A percentile compares a stretch with the other conserved stretches of the same genome.
These are phyloP conservation scores for Yasuhikotakia modesta DNA, from an alignment of 2,797 vertebrate genomes.

Conservation along the genomic window DNA sequence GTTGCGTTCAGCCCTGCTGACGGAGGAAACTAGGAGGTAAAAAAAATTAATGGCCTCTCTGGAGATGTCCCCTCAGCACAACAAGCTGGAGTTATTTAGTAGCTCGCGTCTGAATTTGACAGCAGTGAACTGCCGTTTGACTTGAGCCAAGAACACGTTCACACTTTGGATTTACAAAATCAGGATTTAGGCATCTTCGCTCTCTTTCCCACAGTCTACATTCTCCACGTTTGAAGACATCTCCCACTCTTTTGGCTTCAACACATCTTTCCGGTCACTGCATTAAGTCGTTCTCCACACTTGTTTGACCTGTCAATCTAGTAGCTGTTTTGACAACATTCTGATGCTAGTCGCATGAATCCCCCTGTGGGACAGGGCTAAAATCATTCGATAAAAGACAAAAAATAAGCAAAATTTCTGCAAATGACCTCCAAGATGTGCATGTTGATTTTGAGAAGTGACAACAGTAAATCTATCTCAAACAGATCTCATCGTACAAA, in stretches of 20 bases:
- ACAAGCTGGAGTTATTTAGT: slow-evolving; percentile 48
- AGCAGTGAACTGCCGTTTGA: slow-evolving; percentile 42
- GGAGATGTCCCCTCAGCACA: slow-evolving; percentile 46
- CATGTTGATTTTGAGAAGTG: slow-evolving; percentile 1
- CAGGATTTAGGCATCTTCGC: slow-evolving; percentile 36
- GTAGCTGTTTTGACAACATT: slow-evolving; percentile 52
- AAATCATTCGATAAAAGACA: slow-evolving; percentile 17
- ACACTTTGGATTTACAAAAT: slow-evolving; percentile 38
- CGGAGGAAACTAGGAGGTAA: slow-evolving; percentile 40
- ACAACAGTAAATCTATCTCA: neutral
- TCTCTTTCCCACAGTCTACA: slow-evolving; percentile 39
- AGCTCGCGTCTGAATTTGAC: slow-evolving; percentile 44
- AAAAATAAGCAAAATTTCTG: neutral
- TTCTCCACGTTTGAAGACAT: slow-evolving; percentile 31
- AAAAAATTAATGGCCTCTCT: slow-evolving; percentile 48
- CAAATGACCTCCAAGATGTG: neutral
- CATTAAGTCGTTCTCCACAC: slow-evolving; percentile 40
- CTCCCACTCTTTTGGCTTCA: slow-evolving; percentile 32
- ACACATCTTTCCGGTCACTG: slow-evolving; percentile 54
- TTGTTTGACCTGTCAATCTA: slow-evolving; percentile 45
- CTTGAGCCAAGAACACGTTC: slow-evolving; percentile 49
- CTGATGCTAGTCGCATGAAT: slow-evolving; percentile 31
- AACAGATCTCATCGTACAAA: neutral
- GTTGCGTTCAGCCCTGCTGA: slow-evolving; percentile 41
- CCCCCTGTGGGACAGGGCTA: slow-evolving; percentile 11